A percentile compares a stretch with the other conserved stretches of the same genome.
These are phyloP conservation scores for Pseudolaguvia tuberculata DNA, from an alignment of 2,113 vertebrate genomes.

Conservation along the genomic window DNA sequence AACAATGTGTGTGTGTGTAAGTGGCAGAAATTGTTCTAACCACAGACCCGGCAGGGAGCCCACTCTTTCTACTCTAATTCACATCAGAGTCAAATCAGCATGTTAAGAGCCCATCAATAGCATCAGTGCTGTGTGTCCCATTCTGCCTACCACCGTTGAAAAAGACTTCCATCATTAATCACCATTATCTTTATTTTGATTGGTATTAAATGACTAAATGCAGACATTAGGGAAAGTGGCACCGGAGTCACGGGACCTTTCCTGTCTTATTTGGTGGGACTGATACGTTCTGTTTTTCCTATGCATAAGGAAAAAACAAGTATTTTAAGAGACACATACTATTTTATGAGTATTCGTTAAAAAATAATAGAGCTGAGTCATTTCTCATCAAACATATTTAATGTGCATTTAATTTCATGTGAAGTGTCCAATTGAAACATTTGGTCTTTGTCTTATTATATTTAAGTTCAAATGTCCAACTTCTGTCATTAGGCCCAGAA, in stretches of 20 bases:
- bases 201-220: slow-evolving; percentile 52
- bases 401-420: background rate
- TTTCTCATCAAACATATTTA: background rate
- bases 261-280: slow-evolving; percentile 39
- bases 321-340: slow-evolving; percentile 2
- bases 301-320: background rate
- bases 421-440: background rate
- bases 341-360: background rate
- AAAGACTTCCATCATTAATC: slow-evolving; percentile 50
- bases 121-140: slow-evolving; percentile 48
- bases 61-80: slow-evolving; percentile 57
- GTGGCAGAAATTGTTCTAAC: slow-evolving; percentile 57
- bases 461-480: slow-evolving; percentile 1
- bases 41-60: slow-evolving; percentile 51
- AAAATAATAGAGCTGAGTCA: too few relatives aligned
- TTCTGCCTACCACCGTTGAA: slow-evolving; percentile 42
- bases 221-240: slow-evolving; percentile 45
- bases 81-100: slow-evolving; percentile 57
- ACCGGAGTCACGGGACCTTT: slow-evolving; percentile 19
- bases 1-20: slow-evolving; percentile 43
- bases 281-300: background rate
- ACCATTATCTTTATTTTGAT: slow-evolving; percentile 50
- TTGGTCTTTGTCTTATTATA: background rate
- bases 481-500: background rate
- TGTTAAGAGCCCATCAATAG: slow-evolving; percentile 52